Evolutionary conservation across 1,140 invertebrate species (phyloP).

Genomic region (Papilio glaucus): DNA sequence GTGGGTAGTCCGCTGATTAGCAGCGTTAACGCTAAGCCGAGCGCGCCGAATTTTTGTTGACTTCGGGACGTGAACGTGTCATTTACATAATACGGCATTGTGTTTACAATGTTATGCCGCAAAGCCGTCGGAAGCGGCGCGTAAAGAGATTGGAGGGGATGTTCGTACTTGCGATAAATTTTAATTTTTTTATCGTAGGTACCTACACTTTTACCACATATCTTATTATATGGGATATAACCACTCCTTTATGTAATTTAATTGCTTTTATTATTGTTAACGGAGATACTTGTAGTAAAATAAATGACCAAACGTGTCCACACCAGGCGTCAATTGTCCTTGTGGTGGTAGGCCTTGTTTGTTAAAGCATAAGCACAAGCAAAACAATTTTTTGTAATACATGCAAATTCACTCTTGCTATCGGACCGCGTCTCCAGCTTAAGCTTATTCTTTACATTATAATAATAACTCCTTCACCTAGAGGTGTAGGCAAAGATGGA

Average conservation of each 20-base stretch:
- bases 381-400: too few species aligned
- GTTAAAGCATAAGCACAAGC: too few species aligned
- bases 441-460: too few species aligned
- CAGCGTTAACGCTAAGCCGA: constrained; percentile 41
- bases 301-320: too few species aligned
- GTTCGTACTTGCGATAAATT: constrained; percentile 3
- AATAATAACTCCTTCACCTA: too few species aligned
- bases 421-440: too few species aligned
- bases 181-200: neutral
- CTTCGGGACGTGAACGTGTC: constrained; percentile 27
- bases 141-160: constrained; percentile 2
- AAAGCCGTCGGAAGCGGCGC: neutral
- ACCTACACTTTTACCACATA: neutral
- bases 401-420: too few species aligned
- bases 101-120: constrained; percentile 21
- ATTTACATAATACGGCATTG: constrained; percentile 28
- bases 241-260: neutral
- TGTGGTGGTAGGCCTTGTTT: too few species aligned
- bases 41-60: constrained; percentile 27
- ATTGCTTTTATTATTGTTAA: neutral
- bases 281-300: too few species aligned
- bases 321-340: too few species aligned
- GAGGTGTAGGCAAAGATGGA: too few species aligned
- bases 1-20: constrained; percentile 34
- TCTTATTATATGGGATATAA: neutral